Conservation (phyloP, 2,888 invertebrate genomes). For the Cantharis rufa region DNA sequence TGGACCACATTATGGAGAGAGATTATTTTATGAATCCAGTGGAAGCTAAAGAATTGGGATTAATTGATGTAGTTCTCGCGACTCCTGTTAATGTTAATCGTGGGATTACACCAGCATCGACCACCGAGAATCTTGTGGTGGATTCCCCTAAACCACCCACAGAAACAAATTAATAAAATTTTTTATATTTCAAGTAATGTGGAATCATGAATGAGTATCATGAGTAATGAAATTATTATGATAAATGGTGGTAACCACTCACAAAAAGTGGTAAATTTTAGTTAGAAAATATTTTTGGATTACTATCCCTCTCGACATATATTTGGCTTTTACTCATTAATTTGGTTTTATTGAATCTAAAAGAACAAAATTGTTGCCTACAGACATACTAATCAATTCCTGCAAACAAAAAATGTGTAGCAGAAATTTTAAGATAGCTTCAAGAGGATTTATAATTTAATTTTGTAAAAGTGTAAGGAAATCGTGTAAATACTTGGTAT, state of each 20-base stretch:
- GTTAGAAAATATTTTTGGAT: not conserved
- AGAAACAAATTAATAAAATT: not conserved
- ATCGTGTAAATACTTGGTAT: not conserved
- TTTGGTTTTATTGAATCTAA: not conserved
- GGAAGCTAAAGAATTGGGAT: constrained; percentile 89
- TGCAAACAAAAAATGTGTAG: not conserved
- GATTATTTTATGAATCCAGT: constrained; percentile 92
- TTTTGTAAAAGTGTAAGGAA: not conserved
- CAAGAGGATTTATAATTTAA: not conserved
- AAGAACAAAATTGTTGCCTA: not conserved
- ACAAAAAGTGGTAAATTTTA: not conserved
- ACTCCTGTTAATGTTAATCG: constrained; percentile 61
- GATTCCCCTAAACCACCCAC: not conserved
- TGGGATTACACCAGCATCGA: not conserved
- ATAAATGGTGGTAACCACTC: not conserved
- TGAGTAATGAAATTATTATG: not conserved
- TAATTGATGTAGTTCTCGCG: constrained; percentile 91
- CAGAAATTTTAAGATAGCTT: not conserved
- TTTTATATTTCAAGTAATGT: not conserved
- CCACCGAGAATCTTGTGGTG: not conserved
- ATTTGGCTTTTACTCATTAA: not conserved
- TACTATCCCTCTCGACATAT: not conserved
- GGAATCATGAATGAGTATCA: too few species aligned
- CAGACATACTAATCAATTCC: not conserved
- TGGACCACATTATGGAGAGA: constrained; percentile 85